Conservation (phyloP, 2,888 invertebrate species). For the Parnassius glacialis region DNA sequence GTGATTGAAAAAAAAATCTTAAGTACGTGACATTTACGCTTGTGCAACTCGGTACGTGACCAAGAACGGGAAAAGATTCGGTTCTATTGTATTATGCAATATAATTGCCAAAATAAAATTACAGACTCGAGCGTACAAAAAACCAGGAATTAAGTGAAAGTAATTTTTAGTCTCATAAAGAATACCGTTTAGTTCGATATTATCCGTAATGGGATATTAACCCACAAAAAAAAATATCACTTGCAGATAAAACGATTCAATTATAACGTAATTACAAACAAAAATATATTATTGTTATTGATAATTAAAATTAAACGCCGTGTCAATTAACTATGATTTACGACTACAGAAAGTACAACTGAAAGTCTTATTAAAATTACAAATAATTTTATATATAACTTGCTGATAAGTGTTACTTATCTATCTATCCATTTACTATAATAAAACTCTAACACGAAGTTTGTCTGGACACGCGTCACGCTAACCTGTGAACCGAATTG, state of each 20-base stretch:
- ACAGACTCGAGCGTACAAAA: conserved; percentile 46
- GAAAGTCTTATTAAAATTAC: too few relatives aligned
- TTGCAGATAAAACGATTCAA: neutral
- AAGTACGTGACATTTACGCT: conserved; percentile 64
- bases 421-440: too few relatives aligned
- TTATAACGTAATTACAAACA: neutral
- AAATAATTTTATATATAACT: too few relatives aligned
- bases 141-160: conserved; percentile 68
- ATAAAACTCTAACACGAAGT: too few relatives aligned
- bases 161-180: conserved; percentile 34
- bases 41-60: conserved; percentile 76
- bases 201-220: conserved; percentile 23
- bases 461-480: too few relatives aligned
- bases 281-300: too few relatives aligned
- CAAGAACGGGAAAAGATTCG: conserved; percentile 57
- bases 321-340: too few relatives aligned
- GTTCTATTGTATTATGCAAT: conserved; percentile 64
- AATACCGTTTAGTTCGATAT: conserved; percentile 21
- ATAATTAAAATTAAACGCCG: too few relatives aligned
- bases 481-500: too few relatives aligned
- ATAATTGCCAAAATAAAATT: conserved; percentile 72
- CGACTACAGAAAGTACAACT: too few relatives aligned
- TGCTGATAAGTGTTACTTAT: too few relatives aligned
- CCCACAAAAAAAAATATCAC: conserved; percentile 13
- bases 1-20: conserved; percentile 59